Evolutionary conservation across 2,888 invertebrate species (phyloP).

Genomic region (Lycophotia porphyrea): DNA sequence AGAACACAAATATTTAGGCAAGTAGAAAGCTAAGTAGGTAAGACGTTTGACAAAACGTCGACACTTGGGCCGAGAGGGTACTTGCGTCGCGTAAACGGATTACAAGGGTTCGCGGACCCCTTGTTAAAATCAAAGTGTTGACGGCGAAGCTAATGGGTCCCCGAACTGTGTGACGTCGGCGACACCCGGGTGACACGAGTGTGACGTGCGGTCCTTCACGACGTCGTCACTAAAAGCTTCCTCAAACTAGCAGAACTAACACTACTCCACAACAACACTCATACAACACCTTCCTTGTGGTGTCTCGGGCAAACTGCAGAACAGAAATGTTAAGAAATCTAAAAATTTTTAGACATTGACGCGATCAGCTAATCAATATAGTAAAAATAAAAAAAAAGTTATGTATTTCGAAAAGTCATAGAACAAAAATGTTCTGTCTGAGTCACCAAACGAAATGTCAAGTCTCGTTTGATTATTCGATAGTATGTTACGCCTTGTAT

Average conservation of each 20-base stretch:
- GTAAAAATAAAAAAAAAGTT: background rate
- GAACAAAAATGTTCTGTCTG: too few relatives aligned
- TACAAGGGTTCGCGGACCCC: slow-evolving; percentile 80
- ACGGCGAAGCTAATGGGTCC: slow-evolving; percentile 82
- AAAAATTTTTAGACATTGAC: too few relatives aligned
- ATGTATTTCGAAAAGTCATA: too few relatives aligned
- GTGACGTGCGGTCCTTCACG: background rate
- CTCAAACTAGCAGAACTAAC: slow-evolving; percentile 6
- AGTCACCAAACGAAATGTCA: too few relatives aligned
- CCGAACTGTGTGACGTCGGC: slow-evolving; percentile 56
- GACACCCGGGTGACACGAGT: slow-evolving; percentile 28
- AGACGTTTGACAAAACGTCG: slow-evolving; percentile 80
- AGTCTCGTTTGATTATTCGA: too few relatives aligned
- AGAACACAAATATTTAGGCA: slow-evolving; percentile 72
- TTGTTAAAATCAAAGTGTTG: slow-evolving; percentile 86
- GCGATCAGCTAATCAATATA: background rate
- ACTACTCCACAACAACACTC: background rate
- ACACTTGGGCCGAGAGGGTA: slow-evolving; percentile 76
- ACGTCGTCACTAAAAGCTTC: slow-evolving; percentile 15
- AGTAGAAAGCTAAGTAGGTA: slow-evolving; percentile 74
- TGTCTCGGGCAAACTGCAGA: too few relatives aligned
- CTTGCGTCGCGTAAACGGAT: slow-evolving; percentile 83
- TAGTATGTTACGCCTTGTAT: background rate
- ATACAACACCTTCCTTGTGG: too few relatives aligned
- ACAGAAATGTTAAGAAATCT: too few relatives aligned